These are phyloP conservation scores for Drosophila kikkawai DNA, from an alignment of 1,140 invertebrate species.

Conservation along the genomic window DNA sequence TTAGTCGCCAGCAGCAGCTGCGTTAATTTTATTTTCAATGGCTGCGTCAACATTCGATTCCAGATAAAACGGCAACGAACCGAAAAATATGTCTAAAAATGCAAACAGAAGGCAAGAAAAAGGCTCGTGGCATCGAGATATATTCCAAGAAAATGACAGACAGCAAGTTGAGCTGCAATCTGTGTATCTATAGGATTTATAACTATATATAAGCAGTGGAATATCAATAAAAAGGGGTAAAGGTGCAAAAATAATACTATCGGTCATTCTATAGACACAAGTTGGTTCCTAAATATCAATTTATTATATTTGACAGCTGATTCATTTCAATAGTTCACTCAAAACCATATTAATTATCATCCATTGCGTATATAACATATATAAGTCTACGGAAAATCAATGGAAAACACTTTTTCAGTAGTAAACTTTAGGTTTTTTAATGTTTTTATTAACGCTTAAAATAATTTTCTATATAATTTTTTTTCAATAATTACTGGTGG, in stretches of 20 bases:
- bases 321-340: constrained; percentile 8
- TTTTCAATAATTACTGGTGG: neutral
- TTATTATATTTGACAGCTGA: constrained; percentile 29
- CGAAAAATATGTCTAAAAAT: constrained; percentile 29
- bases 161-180: constrained; percentile 21
- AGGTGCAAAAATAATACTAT: neutral
- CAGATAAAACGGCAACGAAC: constrained; percentile 28
- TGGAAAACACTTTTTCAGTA: neutral
- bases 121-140: constrained; percentile 30
- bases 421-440: neutral
- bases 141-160: constrained; percentile 40
- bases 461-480: neutral
- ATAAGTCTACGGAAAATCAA: neutral
- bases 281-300: constrained; percentile 1
- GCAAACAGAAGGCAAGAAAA: constrained; percentile 20
- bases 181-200: constrained; percentile 12
- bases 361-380: neutral
- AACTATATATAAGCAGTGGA: neutral
- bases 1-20: constrained; percentile 35
- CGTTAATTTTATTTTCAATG: constrained; percentile 48
- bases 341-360: neutral
- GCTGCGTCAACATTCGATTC: constrained; percentile 46
- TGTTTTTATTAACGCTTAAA: neutral
- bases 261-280: neutral
- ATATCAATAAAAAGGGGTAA: neutral